phyloP scores from a whole-genome alignment of 53 echinoderm and acorn worm species.

The Echinometra lucunter region DNA sequence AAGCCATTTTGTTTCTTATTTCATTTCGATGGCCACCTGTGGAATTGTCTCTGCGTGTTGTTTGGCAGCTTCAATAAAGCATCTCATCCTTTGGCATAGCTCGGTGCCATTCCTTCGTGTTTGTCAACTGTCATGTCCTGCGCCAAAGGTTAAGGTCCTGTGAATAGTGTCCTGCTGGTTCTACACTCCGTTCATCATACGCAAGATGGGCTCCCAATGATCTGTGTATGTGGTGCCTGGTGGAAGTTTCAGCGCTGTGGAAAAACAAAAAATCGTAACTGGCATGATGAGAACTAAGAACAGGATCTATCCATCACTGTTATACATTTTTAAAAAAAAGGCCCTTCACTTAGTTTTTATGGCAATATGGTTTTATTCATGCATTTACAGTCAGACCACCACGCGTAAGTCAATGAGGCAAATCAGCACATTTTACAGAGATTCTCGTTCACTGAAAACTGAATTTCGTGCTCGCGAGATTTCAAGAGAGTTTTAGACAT shows the following conservation, averaged over 20 bases:
- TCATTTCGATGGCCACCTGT: not conserved
- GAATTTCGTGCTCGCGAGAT: no score
- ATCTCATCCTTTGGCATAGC: not conserved
- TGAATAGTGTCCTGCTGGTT: not conserved
- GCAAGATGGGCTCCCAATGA: conserved; percentile 66
- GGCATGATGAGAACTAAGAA: not conserved
- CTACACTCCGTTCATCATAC: conserved; percentile 67
- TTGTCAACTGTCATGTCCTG: not conserved
- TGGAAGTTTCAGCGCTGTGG: not conserved
- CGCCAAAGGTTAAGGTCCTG: not conserved
- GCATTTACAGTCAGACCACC: no score
- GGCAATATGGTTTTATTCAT: not conserved
- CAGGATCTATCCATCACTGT: not conserved
- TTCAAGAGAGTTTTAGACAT: no score
- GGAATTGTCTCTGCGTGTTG: conserved; percentile 4
- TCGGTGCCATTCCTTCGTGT: not conserved
- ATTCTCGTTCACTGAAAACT: no score
- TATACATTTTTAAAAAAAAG: not conserved
- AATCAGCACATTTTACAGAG: no score
- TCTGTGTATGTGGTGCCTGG: conserved; percentile 58
- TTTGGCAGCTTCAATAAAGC: not conserved
- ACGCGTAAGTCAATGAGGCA: no score
- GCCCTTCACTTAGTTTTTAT: not conserved
- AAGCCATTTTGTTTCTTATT: not conserved
- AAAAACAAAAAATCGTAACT: not conserved